Conservation (phyloP, 2,113 vertebrate genomes). For the Prionailurus viverrinus region DNA sequence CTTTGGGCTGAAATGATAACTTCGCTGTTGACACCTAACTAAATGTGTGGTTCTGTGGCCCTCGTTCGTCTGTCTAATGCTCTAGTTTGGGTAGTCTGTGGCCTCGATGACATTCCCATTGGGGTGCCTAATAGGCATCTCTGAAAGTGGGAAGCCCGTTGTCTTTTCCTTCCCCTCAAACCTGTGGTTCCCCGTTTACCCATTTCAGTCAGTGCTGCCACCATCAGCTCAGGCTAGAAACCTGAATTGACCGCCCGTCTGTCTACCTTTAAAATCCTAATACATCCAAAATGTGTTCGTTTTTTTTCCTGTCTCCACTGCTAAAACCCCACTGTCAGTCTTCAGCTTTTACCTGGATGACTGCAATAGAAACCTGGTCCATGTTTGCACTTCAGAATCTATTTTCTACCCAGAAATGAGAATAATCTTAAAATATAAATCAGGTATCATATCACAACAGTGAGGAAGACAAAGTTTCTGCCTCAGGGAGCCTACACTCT, state of each 20-base stretch:
- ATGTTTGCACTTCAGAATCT: not conserved
- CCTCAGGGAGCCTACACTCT: not conserved
- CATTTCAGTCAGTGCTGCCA: not conserved
- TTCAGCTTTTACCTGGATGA: not conserved
- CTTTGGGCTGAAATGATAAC: not conserved
- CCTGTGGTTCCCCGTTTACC: not conserved
- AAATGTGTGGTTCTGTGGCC: not conserved
- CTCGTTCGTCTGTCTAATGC: not conserved
- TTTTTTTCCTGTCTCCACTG: not conserved
- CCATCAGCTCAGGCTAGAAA: not conserved
- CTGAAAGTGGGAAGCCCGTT: not conserved
- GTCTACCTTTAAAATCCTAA: conserved; percentile 9
- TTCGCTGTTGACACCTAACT: not conserved
- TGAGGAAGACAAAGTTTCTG: conserved; percentile 23
- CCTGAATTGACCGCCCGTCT: not conserved
- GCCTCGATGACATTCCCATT: not conserved
- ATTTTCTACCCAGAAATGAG: conserved; percentile 8
- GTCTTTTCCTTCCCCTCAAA: not conserved
- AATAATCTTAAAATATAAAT: conserved; percentile 44
- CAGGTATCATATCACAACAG: conserved; percentile 9
- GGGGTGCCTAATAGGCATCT: not conserved
- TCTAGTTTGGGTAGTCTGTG: conserved; percentile 8
- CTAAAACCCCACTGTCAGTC: not conserved
- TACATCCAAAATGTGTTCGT: not conserved
- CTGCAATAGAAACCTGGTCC: not conserved